Evolutionary conservation across 1,140 invertebrate genomes (phyloP), one percentile per base, ranked within the genome.

Genomic region (Aleiodes sp.): DNA sequence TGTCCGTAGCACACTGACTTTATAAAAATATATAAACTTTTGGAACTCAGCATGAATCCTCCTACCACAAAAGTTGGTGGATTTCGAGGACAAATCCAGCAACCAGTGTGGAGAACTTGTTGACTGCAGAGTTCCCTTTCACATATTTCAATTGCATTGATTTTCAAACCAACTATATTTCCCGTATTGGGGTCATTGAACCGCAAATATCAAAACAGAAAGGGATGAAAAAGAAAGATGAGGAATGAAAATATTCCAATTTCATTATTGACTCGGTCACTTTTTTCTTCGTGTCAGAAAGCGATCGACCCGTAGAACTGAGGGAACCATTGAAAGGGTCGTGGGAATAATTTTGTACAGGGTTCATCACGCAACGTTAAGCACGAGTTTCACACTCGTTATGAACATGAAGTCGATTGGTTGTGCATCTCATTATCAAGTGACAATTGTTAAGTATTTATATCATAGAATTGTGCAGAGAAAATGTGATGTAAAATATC

Each of bases 361-460:
- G 29, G 26, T 26, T 59, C 16, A 6, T 12, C 26, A 59, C 56
- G 56, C 56, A 59, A 59, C 56, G 28, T 59, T 70, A 70, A 72
- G 68, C 66, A 24, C 46, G 33, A 62, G 52, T 65, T 68, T 63
- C 60, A 63, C 60, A 37, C 73, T 72, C 39, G 57, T 33, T n/a
- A 64, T 56, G n/a, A 31, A 31, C 28, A 59, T 26, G 29, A 31
- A 33, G 56, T 59, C 29, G 24, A 29, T n/a, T 24, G 28, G 12
- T 14, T 29, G n/a, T 14, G 28, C 28, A 59, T 59, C 28, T 31
- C 28, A 12, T 26, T 26, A 21, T 24, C 10, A 19, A 26, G 4
- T 56, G 12, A 43, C n/a, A 4, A 14, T 41, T 16, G 4, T 12
- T 41, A 56, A 56, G 16, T 24, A 56, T 19, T 46, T 6, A 56